A percentile compares a stretch with the other conserved stretches of the same genome.
Evolutionary conservation across 2,113 vertebrate species (phyloP).

Genomic region (Ammospiza nelsoni): DNA sequence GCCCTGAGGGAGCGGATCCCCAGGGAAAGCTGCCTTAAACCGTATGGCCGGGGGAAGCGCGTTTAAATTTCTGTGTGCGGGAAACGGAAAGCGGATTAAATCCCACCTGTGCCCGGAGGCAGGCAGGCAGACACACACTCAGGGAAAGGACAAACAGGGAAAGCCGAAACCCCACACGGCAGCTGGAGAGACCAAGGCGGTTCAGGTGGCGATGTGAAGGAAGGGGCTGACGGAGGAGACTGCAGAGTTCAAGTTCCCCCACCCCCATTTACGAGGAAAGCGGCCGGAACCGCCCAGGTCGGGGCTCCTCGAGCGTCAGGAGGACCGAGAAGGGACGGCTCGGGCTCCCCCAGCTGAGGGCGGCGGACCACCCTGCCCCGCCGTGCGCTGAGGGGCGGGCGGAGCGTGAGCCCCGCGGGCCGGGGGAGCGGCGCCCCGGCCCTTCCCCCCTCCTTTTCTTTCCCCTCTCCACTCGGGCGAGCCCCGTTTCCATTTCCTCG

Average conservation of each 20-base stretch:
- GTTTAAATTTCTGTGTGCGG: not conserved
- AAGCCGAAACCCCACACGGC: not conserved
- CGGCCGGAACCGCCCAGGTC: not conserved
- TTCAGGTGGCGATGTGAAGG: not conserved
- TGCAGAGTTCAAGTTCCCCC: not conserved
- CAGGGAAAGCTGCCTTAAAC: not conserved
- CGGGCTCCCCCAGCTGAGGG: not conserved
- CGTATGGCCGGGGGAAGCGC: not conserved
- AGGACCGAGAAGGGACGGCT: not conserved
- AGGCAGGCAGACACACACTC: not conserved
- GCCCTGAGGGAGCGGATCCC: not conserved
- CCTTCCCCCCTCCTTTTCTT: not conserved
- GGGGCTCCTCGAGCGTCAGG: not conserved
- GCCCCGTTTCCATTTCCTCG: constrained; percentile 31
- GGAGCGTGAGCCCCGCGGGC: not conserved
- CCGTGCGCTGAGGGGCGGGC: not conserved
- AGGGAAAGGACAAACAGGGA: not conserved
- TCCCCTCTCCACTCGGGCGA: not conserved
- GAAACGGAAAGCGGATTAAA: not conserved
- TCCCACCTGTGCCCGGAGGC: not conserved
- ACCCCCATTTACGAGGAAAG: not conserved
- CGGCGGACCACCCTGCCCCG: not conserved
- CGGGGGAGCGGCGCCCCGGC: not conserved
- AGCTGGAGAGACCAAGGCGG: not conserved
- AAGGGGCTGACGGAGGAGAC: not conserved